A percentile compares a stretch with the other conserved stretches of the same genome.
Evolutionary conservation across 2,113 vertebrate genomes (phyloP).

Genomic region (Archocentrus centrarchus): DNA sequence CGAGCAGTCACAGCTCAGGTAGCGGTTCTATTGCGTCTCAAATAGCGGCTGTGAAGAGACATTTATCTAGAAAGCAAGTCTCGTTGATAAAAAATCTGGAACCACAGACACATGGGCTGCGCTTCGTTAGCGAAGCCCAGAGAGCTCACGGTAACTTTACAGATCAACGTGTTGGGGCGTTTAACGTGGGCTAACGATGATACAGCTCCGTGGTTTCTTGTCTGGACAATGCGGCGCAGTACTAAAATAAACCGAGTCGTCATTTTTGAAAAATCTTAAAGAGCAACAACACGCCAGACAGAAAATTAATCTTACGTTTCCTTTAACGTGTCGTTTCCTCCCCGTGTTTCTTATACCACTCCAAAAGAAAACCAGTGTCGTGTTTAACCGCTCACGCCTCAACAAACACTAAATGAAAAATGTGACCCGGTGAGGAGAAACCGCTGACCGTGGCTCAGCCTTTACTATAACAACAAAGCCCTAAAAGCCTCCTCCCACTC

Average conservation of each 20-base stretch:
- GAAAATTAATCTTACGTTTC: background rate
- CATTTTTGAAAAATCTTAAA: background rate
- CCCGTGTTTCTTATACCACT: background rate
- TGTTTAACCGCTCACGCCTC: background rate
- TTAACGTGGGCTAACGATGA: background rate
- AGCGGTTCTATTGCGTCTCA: background rate
- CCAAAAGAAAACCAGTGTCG: accelerated
- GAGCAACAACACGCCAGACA: background rate
- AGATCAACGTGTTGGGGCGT: background rate
- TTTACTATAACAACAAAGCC: conserved; percentile 2
- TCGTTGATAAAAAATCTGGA: background rate
- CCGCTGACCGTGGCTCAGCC: background rate
- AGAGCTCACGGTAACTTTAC: background rate
- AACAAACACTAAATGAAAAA: background rate
- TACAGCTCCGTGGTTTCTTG: background rate
- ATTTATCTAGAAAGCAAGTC: background rate
- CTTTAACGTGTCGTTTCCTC: background rate
- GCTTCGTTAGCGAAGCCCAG: background rate
- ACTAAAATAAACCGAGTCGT: background rate
- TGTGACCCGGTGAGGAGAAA: background rate
- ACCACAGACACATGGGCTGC: accelerated
- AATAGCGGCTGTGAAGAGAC: background rate
- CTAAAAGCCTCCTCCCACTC: background rate
- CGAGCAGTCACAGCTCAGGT: background rate
- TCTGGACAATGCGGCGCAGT: too few relatives aligned